Conservation (phyloP, 2,888 invertebrate genomes). For the Leptopterna dolabrata region DNA sequence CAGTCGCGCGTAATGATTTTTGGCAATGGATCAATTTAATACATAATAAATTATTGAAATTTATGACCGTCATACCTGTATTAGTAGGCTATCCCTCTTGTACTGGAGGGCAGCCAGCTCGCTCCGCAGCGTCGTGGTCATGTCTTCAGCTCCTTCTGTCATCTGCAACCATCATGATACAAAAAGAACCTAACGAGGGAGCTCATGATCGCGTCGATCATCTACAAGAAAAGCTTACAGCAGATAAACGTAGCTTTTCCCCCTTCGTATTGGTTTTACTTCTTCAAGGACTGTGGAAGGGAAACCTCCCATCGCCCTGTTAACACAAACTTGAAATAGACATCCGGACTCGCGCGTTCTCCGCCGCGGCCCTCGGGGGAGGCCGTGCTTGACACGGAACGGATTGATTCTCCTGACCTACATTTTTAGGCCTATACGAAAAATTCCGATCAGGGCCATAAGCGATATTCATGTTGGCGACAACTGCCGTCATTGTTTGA, state of each 20-base stretch:
- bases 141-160: slow-evolving; percentile 68
- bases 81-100: slow-evolving; percentile 81
- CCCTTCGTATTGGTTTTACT: slow-evolving; percentile 19
- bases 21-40: no score
- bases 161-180: slow-evolving; percentile 47
- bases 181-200: background rate
- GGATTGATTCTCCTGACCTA: slow-evolving; percentile 53
- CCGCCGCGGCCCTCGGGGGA: slow-evolving; percentile 24
- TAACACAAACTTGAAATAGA: slow-evolving; percentile 41
- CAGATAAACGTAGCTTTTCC: background rate
- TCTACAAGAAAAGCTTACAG: background rate
- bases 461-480: background rate
- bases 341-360: slow-evolving; percentile 9
- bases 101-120: slow-evolving; percentile 87
- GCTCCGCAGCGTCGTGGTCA: slow-evolving; percentile 81
- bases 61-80: slow-evolving; percentile 72
- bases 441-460: background rate
- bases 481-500: background rate
- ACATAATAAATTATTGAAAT: background rate
- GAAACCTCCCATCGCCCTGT: background rate
- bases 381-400: slow-evolving; percentile 40
- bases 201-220: background rate
- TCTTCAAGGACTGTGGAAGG: slow-evolving; percentile 17
- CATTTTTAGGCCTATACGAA: slow-evolving; percentile 32
- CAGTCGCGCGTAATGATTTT: no score